Evolutionary conservation across 2,888 invertebrate genomes (phyloP), one percentile per base, ranked within the genome.

Genomic region (Teleiodes luculella): DNA sequence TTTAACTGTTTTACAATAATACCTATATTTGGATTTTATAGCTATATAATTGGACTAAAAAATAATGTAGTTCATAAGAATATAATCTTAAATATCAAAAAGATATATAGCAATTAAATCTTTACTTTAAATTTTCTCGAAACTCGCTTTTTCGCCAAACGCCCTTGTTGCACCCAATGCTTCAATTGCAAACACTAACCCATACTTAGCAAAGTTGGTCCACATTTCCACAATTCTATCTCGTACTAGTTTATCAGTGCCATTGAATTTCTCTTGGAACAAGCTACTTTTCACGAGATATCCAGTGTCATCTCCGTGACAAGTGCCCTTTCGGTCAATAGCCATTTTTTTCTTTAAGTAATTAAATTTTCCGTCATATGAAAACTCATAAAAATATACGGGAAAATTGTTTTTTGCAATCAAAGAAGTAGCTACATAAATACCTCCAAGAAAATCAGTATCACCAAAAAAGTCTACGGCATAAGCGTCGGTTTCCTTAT

Each of bases 131-230:
- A n/a, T n/a, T n/a, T n/a, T n/a, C n/a, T n/a, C n/a, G n/a, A n/a
- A n/a, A n/a, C n/a, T n/a, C n/a, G n/a, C n/a, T n/a, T n/a, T n/a
- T n/a, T n/a, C n/a, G n/a, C n/a, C n/a, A n/a, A n/a, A n/a, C n/a
- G n/a, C n/a, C n/a, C n/a, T n/a, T n/a, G n/a, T n/a, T n/a, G n/a
- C n/a, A n/a, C n/a, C n/a, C n/a, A n/a, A n/a, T n/a, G n/a, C n/a
- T n/a, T n/a, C n/a, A n/a, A n/a, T 33, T 10, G 10, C 13, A 13
- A 13, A 13, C 6, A 67, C 81, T 76, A 69, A 91, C 83, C 91
- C 88, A 64, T 74, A 75, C 67, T 90, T 91, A 0, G 93, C 93
- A 71, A 94, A 94, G 64, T 93, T 92, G 0, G 92, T 90, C 93
- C 93, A 93, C 76, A 93, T 75, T 16, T 80, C 71, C n/a, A 88